Evolutionary conservation across 2,797 vertebrate genomes (phyloP).

Genomic region (Propithecus deckenii): DNA sequence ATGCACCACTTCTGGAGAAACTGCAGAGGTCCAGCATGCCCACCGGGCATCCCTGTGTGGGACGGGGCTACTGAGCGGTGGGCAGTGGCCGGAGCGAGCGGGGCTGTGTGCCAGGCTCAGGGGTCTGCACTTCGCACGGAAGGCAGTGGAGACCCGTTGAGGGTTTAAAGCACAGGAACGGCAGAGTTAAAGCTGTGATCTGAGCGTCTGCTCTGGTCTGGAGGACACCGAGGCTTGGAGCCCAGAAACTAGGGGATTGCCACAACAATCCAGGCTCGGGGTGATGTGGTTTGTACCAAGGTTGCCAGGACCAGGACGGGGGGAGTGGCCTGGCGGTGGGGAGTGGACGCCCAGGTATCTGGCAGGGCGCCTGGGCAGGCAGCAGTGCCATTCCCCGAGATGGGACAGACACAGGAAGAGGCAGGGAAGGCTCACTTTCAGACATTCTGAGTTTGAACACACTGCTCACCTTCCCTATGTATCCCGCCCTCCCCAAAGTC

Average conservation of each 20-base stretch:
- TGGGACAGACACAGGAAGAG: background rate
- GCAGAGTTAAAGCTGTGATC: background rate
- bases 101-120: background rate
- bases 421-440: background rate
- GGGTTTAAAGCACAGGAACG: too few relatives aligned
- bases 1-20: background rate
- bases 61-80: background rate
- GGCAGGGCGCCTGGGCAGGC: background rate
- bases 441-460: background rate
- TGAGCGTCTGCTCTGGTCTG: background rate
- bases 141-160: background rate
- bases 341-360: background rate
- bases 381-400: background rate
- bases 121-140: background rate
- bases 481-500: background rate
- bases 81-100: rapidly evolving
- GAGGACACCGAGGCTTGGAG: background rate
- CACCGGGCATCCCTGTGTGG: rapidly evolving
- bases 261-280: background rate
- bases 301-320: background rate
- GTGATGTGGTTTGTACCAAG: background rate
- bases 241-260: background rate
- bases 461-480: background rate
- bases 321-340: background rate
- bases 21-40: rapidly evolving